A percentile compares a stretch with the other conserved stretches of the same genome.
These are phyloP conservation scores for Oreochromis spilurus DNA, from an alignment of 2,113 vertebrate genomes.

Conservation along the genomic window DNA sequence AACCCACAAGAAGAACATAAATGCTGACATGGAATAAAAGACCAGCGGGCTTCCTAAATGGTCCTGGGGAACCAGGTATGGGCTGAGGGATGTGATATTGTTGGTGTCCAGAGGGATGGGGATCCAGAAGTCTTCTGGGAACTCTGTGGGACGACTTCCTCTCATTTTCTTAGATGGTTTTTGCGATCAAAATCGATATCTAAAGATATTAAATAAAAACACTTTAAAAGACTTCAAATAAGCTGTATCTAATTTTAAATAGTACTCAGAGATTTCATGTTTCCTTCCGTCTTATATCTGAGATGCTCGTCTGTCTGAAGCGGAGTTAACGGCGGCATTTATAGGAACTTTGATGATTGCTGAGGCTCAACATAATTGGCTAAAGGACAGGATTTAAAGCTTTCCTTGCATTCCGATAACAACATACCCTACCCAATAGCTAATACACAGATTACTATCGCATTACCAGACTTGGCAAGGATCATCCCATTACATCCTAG, in stretches of 20 bases:
- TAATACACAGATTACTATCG: slow-evolving; percentile 11
- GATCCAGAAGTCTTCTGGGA: slow-evolving; percentile 75
- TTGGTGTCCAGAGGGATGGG: slow-evolving; percentile 66
- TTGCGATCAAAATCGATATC: background rate
- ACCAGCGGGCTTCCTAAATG: slow-evolving; percentile 66
- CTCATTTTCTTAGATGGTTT: slow-evolving; percentile 52
- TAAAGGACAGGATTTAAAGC: slow-evolving; percentile 36
- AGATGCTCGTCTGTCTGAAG: background rate
- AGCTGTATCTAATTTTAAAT: background rate
- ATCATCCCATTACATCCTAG: slow-evolving; percentile 34
- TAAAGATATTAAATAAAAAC: background rate
- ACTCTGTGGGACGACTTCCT: slow-evolving; percentile 24
- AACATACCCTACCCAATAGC: background rate
- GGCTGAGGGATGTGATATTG: slow-evolving; percentile 70
- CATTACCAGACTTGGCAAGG: slow-evolving; percentile 1
- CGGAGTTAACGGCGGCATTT: slow-evolving; percentile 20
- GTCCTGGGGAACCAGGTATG: slow-evolving; percentile 77
- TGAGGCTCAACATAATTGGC: slow-evolving; percentile 40
- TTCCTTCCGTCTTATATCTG: background rate
- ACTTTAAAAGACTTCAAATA: background rate
- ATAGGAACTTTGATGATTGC: slow-evolving; percentile 44
- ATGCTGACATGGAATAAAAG: slow-evolving; percentile 67
- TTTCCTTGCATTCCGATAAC: slow-evolving; percentile 10
- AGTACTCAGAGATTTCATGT: background rate
- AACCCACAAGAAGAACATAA: slow-evolving; percentile 69